Base-by-base conservation (phyloP, 23 tunicate species). In the Phallusia fumigata region DNA sequence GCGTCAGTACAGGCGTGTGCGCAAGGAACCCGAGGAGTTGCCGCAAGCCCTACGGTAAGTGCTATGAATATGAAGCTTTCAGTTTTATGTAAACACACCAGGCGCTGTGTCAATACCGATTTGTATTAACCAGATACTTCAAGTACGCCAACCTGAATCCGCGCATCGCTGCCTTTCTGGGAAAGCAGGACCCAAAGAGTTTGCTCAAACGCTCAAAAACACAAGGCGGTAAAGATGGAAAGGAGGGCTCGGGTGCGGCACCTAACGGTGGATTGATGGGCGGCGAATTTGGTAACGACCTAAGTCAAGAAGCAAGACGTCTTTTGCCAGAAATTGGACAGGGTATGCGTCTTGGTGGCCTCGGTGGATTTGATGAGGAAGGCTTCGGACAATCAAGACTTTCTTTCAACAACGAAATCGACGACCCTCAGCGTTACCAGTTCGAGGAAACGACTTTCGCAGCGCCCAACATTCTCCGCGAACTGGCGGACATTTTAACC, bases 111-210 rank as follows among this genome's bases (percentile, higher is more conserved):
- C 47, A 40, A 40, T 40, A 40, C 47, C 47, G 47, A 40, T 3
- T 10, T 10, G 10, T 40, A 3, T 40, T 40, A 40, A 40, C 24
- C 89, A 93, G 97, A 65, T 93, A 93, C 79, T 93, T 93, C 97
- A 93, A 93, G 72, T 93, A 93, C 53, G 97, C 97, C 75, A 93
- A 93, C 73, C 81, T 93, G 36, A 93, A 93, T 73, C 97, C 97
- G 10, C 85, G 93, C 33, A 88, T 93, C 0, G 97, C 97, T 30
- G 92, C 97, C 6, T 88, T 88, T 81, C 88, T 93, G 73, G 97
- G 97, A 32, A 93, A 93, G 78, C 92, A 93, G 65, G 97, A 93
- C 76, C 92, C 93, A 6, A 93, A 93, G 65, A 81, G 77, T 53
- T 24, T 88, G 15, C 65, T 93, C 18, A 93, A 88, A 76, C 89